These are phyloP conservation scores for Leptestheria dahalacensis DNA, from an alignment of 1,140 invertebrate genomes.

Conservation along the genomic window DNA sequence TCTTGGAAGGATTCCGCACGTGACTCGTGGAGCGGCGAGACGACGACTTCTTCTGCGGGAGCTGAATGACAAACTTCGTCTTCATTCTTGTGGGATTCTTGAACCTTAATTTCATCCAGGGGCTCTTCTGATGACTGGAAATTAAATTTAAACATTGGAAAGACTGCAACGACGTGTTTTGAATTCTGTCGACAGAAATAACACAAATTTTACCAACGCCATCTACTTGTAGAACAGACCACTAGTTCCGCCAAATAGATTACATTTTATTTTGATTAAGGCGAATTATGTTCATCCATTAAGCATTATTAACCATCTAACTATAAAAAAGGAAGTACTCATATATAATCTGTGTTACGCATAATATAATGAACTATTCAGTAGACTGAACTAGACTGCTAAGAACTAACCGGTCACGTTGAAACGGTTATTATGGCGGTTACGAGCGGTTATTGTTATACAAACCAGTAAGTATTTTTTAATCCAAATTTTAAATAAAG, in stretches of 20 bases:
- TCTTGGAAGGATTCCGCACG: neutral
- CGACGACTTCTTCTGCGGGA: neutral
- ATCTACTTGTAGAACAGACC: neutral
- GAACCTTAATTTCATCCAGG: neutral
- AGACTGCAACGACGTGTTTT: neutral
- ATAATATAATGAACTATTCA: no score
- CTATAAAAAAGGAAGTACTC: no score
- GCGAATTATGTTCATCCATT: no score
- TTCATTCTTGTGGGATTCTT: neutral
- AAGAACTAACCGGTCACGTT: no score
- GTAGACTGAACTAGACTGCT: no score
- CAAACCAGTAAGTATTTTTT: no score
- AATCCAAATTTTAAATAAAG: no score
- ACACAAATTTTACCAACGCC: neutral
- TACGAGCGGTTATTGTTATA: no score
- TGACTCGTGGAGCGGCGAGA: neutral
- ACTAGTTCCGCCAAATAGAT: neutral
- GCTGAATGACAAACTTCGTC: neutral
- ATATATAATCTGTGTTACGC: no score
- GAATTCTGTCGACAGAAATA: neutral
- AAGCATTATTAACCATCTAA: no score
- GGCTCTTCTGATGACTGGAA: neutral
- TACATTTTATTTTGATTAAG: neutral
- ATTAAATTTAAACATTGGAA: constrained; percentile 14
- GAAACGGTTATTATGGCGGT: no score